A percentile compares a stretch with the other conserved stretches of the same genome.
phyloP scores from a whole-genome alignment of 2,888 invertebrate species.

The Ashinkailepas kermadecensis region DNA sequence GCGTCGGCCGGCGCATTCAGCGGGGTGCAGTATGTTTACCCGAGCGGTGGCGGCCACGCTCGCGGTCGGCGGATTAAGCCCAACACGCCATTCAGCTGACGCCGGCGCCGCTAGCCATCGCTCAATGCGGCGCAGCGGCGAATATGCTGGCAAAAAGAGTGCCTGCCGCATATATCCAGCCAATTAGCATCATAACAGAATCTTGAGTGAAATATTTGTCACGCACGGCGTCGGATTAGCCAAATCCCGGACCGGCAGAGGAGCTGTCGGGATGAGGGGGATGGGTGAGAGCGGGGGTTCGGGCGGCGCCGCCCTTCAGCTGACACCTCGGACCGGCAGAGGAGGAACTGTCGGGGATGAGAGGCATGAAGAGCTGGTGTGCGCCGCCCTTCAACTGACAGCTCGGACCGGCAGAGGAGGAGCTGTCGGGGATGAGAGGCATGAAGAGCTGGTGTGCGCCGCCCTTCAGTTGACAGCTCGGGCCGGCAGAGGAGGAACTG shows the following conservation, averaged over 20 bases:
- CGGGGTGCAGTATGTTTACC: neutral
- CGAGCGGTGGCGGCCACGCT: neutral
- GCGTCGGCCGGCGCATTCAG: too few relatives aligned
- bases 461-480: too few relatives aligned
- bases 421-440: too few relatives aligned
- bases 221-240: neutral
- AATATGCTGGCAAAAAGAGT: neutral
- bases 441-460: too few relatives aligned
- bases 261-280: too few relatives aligned
- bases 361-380: too few relatives aligned
- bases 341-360: too few relatives aligned
- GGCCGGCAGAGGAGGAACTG: too few relatives aligned
- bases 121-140: neutral
- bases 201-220: constrained; percentile 9
- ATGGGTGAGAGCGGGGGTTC: neutral
- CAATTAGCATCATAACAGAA: constrained; percentile 16
- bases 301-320: neutral
- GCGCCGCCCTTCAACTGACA: too few relatives aligned
- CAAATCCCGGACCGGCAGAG: too few relatives aligned
- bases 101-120: neutral
- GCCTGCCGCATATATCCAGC: neutral
- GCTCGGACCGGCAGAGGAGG: too few relatives aligned
- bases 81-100: neutral
- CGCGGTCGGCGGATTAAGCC: neutral
- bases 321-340: neutral